Conservation (phyloP, 2,888 invertebrate genomes). For the Eucriotettix oculatus region DNA sequence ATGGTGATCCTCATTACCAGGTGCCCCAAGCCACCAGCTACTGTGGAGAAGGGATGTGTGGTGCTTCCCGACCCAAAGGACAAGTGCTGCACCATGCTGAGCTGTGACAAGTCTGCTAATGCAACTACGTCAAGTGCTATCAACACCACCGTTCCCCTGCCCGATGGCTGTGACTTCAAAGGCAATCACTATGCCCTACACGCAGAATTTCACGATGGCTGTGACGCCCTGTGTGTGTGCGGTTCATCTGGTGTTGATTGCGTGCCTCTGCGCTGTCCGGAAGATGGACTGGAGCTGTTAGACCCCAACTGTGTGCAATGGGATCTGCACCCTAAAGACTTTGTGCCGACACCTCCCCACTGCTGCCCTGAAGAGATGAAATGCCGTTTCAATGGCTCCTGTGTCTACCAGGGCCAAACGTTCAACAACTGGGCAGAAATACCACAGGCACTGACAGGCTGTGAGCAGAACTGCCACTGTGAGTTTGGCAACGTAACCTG, state of each 20-base stretch:
- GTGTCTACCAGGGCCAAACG: conserved; percentile 47
- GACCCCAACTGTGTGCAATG: conserved; percentile 73
- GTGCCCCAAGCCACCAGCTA: no score
- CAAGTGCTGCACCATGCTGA: conserved; percentile 66
- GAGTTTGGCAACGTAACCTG: conserved; percentile 78
- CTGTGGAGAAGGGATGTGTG: conserved; percentile 55
- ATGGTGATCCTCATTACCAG: no score
- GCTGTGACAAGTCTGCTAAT: conserved; percentile 45
- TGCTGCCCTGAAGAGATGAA: conserved; percentile 67
- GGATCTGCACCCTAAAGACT: conserved; percentile 63
- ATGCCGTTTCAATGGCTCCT: conserved; percentile 70
- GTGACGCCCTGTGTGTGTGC: conserved; percentile 63
- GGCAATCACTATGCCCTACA: conserved; percentile 23
- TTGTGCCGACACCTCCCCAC: conserved; percentile 51
- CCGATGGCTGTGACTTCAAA: conserved; percentile 20
- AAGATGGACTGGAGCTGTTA: conserved; percentile 66
- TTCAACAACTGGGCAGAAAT: conserved; percentile 32
- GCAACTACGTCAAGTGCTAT: no score
- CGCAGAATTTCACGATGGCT: conserved; percentile 68
- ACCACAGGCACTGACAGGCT: conserved; percentile 59
- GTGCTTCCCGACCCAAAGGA: conserved; percentile 69
- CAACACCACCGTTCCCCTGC: no score
- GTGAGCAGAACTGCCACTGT: conserved; percentile 73
- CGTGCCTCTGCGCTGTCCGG: conserved; percentile 64
- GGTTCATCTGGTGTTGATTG: conserved; percentile 54